These are phyloP conservation scores for Temnothorax nylanderi DNA, from an alignment of 1,140 invertebrate species.

Conservation along the genomic window DNA sequence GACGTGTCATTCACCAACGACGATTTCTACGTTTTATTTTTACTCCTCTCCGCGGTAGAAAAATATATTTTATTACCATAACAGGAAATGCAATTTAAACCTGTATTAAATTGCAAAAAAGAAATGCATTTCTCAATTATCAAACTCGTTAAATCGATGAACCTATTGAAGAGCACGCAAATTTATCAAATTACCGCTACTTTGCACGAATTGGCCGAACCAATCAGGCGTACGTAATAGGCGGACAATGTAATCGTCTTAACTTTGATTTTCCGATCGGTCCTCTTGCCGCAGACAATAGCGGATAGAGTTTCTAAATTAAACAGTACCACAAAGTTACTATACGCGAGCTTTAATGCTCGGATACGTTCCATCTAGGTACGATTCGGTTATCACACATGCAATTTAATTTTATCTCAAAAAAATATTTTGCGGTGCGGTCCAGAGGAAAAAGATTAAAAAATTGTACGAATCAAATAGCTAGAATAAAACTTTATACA, in stretches of 20 bases:
- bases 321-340: background rate
- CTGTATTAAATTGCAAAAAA: constrained; percentile 1
- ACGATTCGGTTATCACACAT: background rate
- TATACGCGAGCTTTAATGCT: background rate
- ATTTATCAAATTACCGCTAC: constrained; percentile 62
- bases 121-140: constrained; percentile 37
- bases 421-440: background rate
- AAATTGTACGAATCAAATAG: background rate
- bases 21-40: background rate
- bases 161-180: constrained; percentile 47
- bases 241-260: constrained; percentile 68
- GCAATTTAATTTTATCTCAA: background rate
- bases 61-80: background rate
- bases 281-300: constrained; percentile 55
- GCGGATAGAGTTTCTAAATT: constrained; percentile 30
- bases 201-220: constrained; percentile 58
- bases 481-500: background rate
- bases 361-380: background rate
- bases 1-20: background rate
- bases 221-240: constrained; percentile 61
- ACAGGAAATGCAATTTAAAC: background rate
- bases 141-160: constrained; percentile 57
- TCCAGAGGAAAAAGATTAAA: background rate
- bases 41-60: background rate
- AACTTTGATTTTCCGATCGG: constrained; percentile 73